phyloP scores from a whole-genome alignment of 2,888 invertebrate genomes.

The Troides helena region DNA sequence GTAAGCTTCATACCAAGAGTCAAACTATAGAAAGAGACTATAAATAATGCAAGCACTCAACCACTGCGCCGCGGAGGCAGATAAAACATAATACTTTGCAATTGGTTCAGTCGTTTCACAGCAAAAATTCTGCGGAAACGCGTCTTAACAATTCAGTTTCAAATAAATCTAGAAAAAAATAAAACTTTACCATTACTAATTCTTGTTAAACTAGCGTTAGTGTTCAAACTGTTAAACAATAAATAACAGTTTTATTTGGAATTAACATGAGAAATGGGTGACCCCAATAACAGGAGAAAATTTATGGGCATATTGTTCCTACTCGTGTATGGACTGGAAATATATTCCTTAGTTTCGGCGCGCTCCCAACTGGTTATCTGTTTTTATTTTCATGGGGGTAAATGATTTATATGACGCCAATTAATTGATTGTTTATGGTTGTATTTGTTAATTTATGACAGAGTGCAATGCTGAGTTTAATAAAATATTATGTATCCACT shows the following conservation, averaged over 20 bases:
- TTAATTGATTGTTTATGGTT: slow-evolving; percentile 23
- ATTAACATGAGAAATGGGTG: slow-evolving; percentile 21
- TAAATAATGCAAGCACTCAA: too few relatives aligned
- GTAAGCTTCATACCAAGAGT: too few relatives aligned
- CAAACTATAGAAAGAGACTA: too few relatives aligned
- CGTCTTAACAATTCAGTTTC: too few relatives aligned
- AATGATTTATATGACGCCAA: slow-evolving; percentile 22
- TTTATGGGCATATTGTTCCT: slow-evolving; percentile 25
- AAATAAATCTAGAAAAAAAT: not conserved
- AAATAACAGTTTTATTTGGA: slow-evolving; percentile 22
- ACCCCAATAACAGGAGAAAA: slow-evolving; percentile 16
- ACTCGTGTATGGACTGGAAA: slow-evolving; percentile 25
- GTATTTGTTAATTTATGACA: not conserved
- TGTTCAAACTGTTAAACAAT: slow-evolving; percentile 17
- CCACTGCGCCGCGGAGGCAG: too few relatives aligned
- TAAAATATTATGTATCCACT: not conserved
- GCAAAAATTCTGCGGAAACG: too few relatives aligned
- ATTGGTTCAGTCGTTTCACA: too few relatives aligned
- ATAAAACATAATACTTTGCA: too few relatives aligned
- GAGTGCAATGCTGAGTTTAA: not conserved
- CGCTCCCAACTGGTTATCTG: slow-evolving; percentile 14
- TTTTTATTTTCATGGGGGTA: slow-evolving; percentile 24
- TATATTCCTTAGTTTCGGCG: slow-evolving; percentile 28
- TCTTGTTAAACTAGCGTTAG: not conserved
- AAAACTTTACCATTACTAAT: not conserved